Base-by-base conservation (phyloP, 2,797 vertebrate genomes). In the Salmo trutta region DNA sequence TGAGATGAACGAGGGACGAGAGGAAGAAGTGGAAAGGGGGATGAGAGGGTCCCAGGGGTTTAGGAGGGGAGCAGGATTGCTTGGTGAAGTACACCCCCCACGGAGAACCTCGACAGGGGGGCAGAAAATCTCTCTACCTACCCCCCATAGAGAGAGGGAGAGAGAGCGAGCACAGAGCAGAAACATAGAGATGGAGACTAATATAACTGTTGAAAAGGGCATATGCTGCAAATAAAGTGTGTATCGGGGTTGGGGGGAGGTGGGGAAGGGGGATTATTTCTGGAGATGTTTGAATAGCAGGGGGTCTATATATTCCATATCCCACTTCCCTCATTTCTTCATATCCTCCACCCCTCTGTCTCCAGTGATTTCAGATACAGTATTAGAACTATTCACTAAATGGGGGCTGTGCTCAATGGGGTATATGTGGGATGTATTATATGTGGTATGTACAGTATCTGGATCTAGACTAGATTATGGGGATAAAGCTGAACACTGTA, bases 21-120 rank as follows among this genome's bases (percentile, higher is more conserved):
- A 21, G 69, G 21, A 53, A 78, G 84, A 79, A 80, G 72, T 17
- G 24, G 33, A 16, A 47, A 24, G 10, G 52, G 31, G 74, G 74
- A 77, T 75, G 84, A 89, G 84, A 17, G 86, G 17, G 17, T 93
- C 90, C 88, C 87, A 79, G 76, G 88, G 88, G 87, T 87, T 83
- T 90, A 77, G 17, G 84, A 89, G 87, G 41, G 77, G 85, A 89
- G 84, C 84, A 87, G 84, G 86, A 86, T 75, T 79, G 83, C 68
- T 83, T 79, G 7, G 67, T 24, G 41, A 75, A 88, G 85, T 77
- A 75, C 77, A 56, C 69, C 82, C 81, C 92, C 83, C 52, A 56
- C 82, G 10, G 81, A 83, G 85, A 76, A 59, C 5, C 87, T 80
- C 86, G 16, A 77, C 87, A 64, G 90, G 91, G 88, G 89, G 80